These are phyloP conservation scores for Mythimna impura DNA, from an alignment of 2,888 invertebrate genomes.

Conservation along the genomic window DNA sequence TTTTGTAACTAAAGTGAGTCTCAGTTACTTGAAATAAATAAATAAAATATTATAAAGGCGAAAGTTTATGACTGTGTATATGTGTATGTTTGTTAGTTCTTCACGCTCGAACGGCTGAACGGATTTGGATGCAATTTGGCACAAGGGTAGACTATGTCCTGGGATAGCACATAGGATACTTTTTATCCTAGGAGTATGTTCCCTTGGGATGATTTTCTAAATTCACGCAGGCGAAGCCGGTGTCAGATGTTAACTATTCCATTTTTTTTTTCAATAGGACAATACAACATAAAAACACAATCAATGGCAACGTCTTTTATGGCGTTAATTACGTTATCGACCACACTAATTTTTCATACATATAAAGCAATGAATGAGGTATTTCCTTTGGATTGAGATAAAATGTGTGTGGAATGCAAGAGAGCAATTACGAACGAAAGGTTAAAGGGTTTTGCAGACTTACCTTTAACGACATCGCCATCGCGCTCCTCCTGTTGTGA, in stretches of 20 bases:
- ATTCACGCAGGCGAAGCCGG: no score
- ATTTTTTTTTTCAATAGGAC: no score
- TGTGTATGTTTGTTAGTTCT: background rate
- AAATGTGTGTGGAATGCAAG: background rate
- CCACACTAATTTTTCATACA: background rate
- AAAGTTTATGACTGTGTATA: background rate
- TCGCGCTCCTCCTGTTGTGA: conserved; percentile 93
- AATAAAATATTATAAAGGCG: background rate
- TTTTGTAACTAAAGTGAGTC: no score
- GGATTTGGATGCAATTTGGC: background rate
- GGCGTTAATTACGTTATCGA: background rate
- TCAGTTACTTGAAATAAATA: no score
- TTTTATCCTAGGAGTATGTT: no score
- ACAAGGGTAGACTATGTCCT: background rate
- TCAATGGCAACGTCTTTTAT: no score
- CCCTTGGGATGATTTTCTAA: no score
- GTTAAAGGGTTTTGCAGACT: conserved; percentile 13
- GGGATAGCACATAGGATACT: background rate
- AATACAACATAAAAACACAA: no score
- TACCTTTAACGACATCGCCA: conserved; percentile 93
- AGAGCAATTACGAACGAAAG: background rate
- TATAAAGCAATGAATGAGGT: background rate
- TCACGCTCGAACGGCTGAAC: background rate
- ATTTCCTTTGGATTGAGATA: background rate
- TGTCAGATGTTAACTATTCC: no score